Percentiles rank a stretch among this genome's conserved stretches.
These are phyloP conservation scores for Sporophila hypoxantha DNA, from an alignment of 2,113 vertebrate species.

Conservation along the genomic window DNA sequence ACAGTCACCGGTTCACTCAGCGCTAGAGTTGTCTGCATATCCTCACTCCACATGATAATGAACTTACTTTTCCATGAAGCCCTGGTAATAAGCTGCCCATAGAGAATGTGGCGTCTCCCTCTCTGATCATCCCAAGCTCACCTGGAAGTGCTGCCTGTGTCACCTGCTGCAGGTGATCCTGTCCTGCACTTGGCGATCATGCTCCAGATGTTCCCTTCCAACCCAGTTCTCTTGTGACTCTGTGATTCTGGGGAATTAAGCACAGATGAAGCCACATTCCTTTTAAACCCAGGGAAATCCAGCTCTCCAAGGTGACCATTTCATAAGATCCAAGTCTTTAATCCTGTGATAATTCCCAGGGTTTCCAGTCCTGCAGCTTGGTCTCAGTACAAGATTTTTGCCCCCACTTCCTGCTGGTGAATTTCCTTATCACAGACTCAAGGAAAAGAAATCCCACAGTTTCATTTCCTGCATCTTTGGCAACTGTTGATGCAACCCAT, in stretches of 20 bases:
- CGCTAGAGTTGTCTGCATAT: no score
- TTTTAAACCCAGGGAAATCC: neutral
- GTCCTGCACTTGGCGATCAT: neutral
- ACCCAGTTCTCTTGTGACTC: neutral
- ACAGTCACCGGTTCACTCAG: no score
- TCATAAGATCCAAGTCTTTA: no score
- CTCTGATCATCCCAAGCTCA: neutral
- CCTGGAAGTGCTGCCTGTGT: neutral
- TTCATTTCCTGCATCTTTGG: neutral
- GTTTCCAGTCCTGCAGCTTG: no score
- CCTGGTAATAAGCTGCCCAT: no score
- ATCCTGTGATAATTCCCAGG: no score
- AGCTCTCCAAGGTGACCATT: neutral
- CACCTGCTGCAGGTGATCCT: neutral
- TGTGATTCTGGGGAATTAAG: neutral
- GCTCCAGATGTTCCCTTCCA: neutral
- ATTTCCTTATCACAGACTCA: neutral
- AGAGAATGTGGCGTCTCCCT: no score
- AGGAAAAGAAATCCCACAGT: neutral
- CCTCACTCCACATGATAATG: no score
- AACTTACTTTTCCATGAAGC: no score
- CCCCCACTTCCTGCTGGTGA: neutral
- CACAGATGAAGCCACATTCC: neutral
- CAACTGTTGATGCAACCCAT: accelerated
- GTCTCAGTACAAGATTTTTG: neutral